Conservation (phyloP, 2,113 vertebrate species). For the Actinemys pallida region DNA sequence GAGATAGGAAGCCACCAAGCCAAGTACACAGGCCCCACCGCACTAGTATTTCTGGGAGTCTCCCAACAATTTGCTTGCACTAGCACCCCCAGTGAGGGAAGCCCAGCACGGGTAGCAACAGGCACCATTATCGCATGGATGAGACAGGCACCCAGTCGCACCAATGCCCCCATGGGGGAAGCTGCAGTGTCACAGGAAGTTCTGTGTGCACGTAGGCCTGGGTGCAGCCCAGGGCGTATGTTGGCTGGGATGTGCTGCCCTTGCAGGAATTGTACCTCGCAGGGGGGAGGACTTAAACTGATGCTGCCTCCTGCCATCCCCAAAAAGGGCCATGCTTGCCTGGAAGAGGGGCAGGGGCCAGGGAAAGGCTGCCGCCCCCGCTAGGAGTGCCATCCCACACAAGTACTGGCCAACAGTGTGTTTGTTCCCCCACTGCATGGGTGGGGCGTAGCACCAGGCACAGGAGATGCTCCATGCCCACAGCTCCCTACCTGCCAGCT, state of each 20-base stretch:
- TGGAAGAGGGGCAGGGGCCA: too few species aligned
- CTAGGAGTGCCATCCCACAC: neutral
- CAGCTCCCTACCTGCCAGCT: neutral
- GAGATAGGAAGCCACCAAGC: neutral
- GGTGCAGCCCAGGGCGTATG: neutral
- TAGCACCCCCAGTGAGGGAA: neutral
- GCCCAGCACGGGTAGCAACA: rapidly evolving
- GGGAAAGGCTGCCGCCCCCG: neutral
- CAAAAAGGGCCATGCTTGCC: neutral
- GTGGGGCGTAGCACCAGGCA: neutral
- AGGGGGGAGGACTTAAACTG: neutral
- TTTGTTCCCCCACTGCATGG: neutral
- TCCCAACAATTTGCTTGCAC: neutral
- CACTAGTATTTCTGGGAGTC: neutral
- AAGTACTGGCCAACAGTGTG: neutral
- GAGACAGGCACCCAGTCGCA: neutral
- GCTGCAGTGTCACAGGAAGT: neutral
- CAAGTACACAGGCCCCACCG: neutral
- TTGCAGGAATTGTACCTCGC: neutral
- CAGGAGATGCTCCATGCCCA: neutral
- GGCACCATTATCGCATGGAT: neutral
- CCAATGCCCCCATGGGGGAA: neutral
- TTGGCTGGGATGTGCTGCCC: neutral
- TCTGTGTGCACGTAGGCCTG: neutral
- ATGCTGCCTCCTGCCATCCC: neutral